Percentiles rank a stretch among this genome's conserved stretches.
These are phyloP conservation scores for Amphipyra tragopoginis DNA, from an alignment of 2,888 invertebrate genomes.

Conservation along the genomic window DNA sequence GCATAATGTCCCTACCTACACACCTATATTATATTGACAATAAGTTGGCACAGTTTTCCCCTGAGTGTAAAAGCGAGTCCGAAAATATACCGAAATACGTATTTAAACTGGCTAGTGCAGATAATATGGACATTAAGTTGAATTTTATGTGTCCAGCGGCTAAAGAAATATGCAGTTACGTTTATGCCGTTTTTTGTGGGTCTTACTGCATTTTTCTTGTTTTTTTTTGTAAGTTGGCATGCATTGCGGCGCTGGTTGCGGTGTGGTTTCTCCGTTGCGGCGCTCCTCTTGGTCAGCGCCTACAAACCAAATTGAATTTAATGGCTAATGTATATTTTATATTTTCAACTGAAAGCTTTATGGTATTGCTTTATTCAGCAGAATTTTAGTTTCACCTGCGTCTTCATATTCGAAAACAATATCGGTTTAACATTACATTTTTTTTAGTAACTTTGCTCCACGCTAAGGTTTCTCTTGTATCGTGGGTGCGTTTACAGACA, in stretches of 20 bases:
- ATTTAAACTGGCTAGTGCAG: constrained; percentile 29
- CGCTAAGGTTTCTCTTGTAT: too few relatives aligned
- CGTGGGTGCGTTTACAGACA: too few relatives aligned
- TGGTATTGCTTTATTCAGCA: background rate
- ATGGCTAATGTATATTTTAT: constrained; percentile 64
- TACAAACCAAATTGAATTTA: constrained; percentile 65
- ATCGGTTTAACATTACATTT: too few relatives aligned
- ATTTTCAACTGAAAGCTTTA: constrained; percentile 50
- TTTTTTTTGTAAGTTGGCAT: constrained; percentile 39
- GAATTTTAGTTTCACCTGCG: too few relatives aligned
- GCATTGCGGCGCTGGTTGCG: constrained; percentile 25
- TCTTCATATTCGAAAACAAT: too few relatives aligned
- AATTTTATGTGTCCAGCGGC: constrained; percentile 38
- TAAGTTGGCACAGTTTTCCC: constrained; percentile 42
- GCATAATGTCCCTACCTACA: too few relatives aligned
- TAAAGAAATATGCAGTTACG: constrained; percentile 35
- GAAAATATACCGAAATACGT: constrained; percentile 33
- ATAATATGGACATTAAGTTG: constrained; percentile 45
- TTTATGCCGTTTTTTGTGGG: constrained; percentile 37
- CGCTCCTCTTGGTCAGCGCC: constrained; percentile 46
- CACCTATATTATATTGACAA: constrained; percentile 11
- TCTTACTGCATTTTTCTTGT: constrained; percentile 38
- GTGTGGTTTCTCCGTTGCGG: constrained; percentile 26
- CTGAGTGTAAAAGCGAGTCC: constrained; percentile 10
- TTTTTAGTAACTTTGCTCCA: too few relatives aligned